Evolutionary conservation across 2,888 invertebrate genomes (phyloP), one percentile per base, ranked within the genome.

Genomic region (Priocnemis perturbator): DNA sequence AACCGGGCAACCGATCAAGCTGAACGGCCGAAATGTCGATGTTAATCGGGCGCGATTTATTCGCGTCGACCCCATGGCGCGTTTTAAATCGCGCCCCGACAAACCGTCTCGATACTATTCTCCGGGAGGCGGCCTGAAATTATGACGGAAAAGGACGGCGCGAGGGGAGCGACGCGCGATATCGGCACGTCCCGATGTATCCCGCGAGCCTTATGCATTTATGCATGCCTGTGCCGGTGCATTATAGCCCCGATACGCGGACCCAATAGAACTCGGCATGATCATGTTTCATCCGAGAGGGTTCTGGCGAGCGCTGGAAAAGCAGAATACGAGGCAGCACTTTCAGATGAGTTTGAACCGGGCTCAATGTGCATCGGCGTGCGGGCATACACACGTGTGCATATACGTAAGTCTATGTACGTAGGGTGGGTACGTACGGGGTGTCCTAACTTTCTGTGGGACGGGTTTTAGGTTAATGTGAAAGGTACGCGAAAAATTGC

Each of bases 321-420:
- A 60, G 50, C 19, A 44, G 59, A 55, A 53, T 58, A 26, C 55
- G 61, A 62, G 71, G 63, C 66, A 61, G 71, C 73, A 74, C 74
- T 71, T 76, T 74, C 66, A 70, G 73, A 79, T 74, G 71, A 79
- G 71, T 79, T 76, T 59, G 45, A 52, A 47, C 60, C 53, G 37
- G 37, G 37, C 37, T 37, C 37, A 37, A 37, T 37, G 37, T 37
- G 37, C 37, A 37, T 37, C 37, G 4, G 37, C 37, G 37, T 37
- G 37, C 37, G 37, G 37, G 14, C 14, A 37, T 9, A 37, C 14
- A 37, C 37, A 11, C 11, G 14, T 2, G 14, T 37, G 11, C 37
- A 9, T 37, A 1, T 55, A 26, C 53, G 4, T 50, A 26, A 37
- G 45, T 21, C 50, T 58, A 20, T 20, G 48, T 20, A 1, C 58